Conservation (phyloP, 1,140 invertebrate genomes). For the Elymnias hypermnestra region DNA sequence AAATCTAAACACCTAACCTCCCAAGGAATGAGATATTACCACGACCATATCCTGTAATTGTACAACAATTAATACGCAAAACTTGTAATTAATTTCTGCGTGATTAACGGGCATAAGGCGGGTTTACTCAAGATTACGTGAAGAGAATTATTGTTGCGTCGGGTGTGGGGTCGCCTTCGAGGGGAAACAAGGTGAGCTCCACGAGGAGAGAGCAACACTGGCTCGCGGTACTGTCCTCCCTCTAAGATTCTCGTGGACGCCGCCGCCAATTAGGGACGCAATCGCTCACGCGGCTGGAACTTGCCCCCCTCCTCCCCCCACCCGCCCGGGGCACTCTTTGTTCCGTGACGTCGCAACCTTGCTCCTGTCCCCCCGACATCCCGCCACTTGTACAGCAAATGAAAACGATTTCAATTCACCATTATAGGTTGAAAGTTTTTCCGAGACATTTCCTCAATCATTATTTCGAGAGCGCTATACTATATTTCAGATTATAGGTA, state of each 20-base stretch:
- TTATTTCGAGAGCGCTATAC: too few species aligned
- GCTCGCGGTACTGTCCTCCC: constrained; percentile 63
- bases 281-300: constrained; percentile 72
- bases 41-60: constrained; percentile 58
- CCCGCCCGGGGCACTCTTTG: constrained; percentile 47
- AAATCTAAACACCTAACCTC: neutral
- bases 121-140: constrained; percentile 71
- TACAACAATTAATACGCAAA: constrained; percentile 70
- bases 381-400: constrained; percentile 54
- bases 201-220: constrained; percentile 47
- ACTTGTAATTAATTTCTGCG: constrained; percentile 74
- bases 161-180: constrained; percentile 28
- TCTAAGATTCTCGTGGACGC: constrained; percentile 76
- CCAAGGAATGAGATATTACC: constrained; percentile 6
- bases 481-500: too few species aligned
- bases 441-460: too few species aligned
- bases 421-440: neutral
- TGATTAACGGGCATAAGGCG: constrained; percentile 73
- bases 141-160: constrained; percentile 63
- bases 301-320: constrained; percentile 27
- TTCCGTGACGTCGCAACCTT: constrained; percentile 46
- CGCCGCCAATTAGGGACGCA: constrained; percentile 76
- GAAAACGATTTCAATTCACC: constrained; percentile 62
- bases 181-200: constrained; percentile 25
- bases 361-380: constrained; percentile 21